phyloP scores from a whole-genome alignment of 2,113 vertebrate species.

The Plotosus lineatus region DNA sequence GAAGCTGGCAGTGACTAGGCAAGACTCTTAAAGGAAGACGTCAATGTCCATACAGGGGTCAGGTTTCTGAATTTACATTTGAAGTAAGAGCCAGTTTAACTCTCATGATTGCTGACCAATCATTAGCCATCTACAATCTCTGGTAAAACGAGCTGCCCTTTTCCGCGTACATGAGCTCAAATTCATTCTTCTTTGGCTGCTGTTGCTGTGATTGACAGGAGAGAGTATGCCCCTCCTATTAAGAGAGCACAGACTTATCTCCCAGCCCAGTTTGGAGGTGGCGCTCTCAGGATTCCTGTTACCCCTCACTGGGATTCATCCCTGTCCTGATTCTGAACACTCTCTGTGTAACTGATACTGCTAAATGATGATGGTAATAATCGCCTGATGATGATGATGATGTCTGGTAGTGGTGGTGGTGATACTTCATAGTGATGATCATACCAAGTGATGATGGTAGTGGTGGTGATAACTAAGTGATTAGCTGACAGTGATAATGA shows the following conservation, averaged over 20 bases:
- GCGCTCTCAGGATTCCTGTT: background rate
- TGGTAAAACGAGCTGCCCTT: background rate
- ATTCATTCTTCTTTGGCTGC: background rate
- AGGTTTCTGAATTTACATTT: background rate
- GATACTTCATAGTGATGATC: slow-evolving; percentile 50
- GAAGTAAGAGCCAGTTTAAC: background rate
- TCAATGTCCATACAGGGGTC: background rate
- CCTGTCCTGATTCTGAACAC: background rate
- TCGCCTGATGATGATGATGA: background rate
- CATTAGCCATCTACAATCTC: background rate
- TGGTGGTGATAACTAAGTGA: background rate
- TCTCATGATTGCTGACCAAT: background rate
- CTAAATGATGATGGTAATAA: background rate
- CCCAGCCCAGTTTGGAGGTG: background rate
- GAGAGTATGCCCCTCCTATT: too few relatives aligned
- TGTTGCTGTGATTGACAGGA: background rate
- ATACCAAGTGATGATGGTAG: background rate
- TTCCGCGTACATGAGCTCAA: background rate
- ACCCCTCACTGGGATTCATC: background rate
- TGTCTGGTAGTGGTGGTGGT: background rate
- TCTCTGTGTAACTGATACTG: background rate
- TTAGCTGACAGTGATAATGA: background rate
- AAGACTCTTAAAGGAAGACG: background rate
- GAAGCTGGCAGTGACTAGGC: background rate
- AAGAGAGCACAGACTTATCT: too few relatives aligned